A percentile compares a stretch with the other conserved stretches of the same genome.
Conservation (phyloP, 2,888 invertebrate genomes). For the Caenorhabditis sp. region DNA sequence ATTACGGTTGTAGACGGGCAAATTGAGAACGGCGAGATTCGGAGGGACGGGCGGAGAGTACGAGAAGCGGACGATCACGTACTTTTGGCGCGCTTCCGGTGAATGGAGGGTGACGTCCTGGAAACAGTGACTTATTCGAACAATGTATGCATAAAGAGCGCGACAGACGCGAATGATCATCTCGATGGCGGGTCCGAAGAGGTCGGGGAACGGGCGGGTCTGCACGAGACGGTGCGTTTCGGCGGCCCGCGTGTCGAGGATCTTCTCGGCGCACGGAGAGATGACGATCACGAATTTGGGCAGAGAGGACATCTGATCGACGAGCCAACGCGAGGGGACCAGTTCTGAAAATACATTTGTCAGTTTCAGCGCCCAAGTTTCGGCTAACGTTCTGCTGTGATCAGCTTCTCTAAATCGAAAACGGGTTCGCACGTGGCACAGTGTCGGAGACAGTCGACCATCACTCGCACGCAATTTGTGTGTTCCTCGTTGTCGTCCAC, state of each 20-base stretch:
- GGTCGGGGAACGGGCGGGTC: slow-evolving; percentile 70
- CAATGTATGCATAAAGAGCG: too few species aligned
- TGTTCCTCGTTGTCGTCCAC: slow-evolving; percentile 72
- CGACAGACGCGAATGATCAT: slow-evolving; percentile 69
- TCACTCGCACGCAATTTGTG: slow-evolving; percentile 54
- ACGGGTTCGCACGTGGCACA: slow-evolving; percentile 48
- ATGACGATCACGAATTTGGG: slow-evolving; percentile 68
- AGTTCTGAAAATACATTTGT: slow-evolving; percentile 59
- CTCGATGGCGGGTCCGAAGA: slow-evolving; percentile 67
- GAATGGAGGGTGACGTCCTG: slow-evolving; percentile 24
- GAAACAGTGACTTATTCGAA: too few species aligned
- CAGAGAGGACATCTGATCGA: slow-evolving; percentile 57
- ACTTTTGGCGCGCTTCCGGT: slow-evolving; percentile 14
- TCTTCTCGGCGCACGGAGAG: slow-evolving; percentile 64
- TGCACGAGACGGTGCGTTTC: slow-evolving; percentile 35
- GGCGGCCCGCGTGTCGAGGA: slow-evolving; percentile 52
- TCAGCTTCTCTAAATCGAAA: slow-evolving; percentile 28
- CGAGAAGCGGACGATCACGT: slow-evolving; percentile 49
- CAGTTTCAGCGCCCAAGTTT: too few species aligned
- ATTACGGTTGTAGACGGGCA: slow-evolving; percentile 46
- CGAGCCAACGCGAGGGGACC: slow-evolving; percentile 71
- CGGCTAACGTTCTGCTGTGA: slow-evolving; percentile 8
- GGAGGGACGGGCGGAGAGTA: slow-evolving; percentile 58
- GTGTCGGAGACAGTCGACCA: slow-evolving; percentile 57
- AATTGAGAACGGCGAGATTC: slow-evolving; percentile 43